Percentiles rank a stretch among this genome's conserved stretches.
These are phyloP conservation scores for Calycopis cecrops DNA, from an alignment of 1,140 invertebrate genomes.

Conservation along the genomic window DNA sequence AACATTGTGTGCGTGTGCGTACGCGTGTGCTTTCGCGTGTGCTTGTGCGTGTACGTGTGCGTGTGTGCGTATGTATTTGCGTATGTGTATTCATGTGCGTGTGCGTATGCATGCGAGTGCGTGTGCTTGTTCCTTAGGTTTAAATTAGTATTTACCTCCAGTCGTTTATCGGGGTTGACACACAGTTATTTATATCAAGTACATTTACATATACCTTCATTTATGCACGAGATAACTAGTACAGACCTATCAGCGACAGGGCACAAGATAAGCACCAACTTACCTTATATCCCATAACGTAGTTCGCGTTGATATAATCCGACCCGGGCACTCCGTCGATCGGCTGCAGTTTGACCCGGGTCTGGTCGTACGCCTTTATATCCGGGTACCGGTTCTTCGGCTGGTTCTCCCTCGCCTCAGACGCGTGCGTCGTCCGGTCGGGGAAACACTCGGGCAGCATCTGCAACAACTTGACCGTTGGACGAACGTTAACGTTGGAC, in stretches of 20 bases:
- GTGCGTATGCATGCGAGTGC: no score
- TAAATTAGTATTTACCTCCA: no score
- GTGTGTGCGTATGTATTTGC: no score
- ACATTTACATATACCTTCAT: no score
- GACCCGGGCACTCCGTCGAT: slow-evolving; percentile 86
- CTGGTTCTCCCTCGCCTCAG: slow-evolving; percentile 91
- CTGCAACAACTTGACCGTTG: slow-evolving; percentile 54
- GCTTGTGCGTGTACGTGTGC: no score
- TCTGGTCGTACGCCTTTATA: slow-evolving; percentile 95
- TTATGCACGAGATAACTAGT: not conserved
- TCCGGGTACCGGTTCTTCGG: slow-evolving; percentile 92
- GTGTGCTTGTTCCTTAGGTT: no score
- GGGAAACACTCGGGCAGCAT: slow-evolving; percentile 89
- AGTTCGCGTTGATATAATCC: slow-evolving; percentile 96
- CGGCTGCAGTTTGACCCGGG: slow-evolving; percentile 86
- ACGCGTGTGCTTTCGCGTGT: no score
- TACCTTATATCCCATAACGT: slow-evolving; percentile 90
- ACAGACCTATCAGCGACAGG: not conserved
- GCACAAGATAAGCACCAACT: slow-evolving; percentile 22
- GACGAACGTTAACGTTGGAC: slow-evolving; percentile 15
- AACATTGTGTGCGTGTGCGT: no score
- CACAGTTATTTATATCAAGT: no score
- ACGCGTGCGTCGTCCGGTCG: slow-evolving; percentile 90
- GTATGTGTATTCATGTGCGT: no score
- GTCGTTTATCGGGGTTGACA: no score